A percentile compares a stretch with the other conserved stretches of the same genome.
phyloP scores from a whole-genome alignment of 2,113 vertebrate genomes.

The Perccottus glenii region DNA sequence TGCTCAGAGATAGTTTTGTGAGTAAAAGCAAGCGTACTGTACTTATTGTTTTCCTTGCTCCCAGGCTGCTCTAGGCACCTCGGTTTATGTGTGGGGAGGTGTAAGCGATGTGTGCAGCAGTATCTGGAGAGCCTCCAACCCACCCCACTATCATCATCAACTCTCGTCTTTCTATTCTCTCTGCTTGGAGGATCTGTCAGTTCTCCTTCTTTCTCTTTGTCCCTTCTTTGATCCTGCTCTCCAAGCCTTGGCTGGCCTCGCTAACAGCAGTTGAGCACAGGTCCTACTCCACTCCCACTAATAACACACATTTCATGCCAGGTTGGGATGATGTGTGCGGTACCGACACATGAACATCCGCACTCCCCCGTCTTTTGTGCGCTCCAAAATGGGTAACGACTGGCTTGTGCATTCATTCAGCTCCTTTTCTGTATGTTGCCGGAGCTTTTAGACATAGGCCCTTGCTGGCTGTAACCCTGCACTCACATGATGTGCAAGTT shows the following conservation, averaged over 20 bases:
- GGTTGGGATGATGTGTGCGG: slow-evolving; percentile 45
- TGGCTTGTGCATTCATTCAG: slow-evolving; percentile 52
- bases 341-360: slow-evolving; percentile 20
- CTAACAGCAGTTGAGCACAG: slow-evolving; percentile 75
- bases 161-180: slow-evolving; percentile 71
- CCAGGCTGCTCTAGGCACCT: slow-evolving; percentile 69
- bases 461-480: slow-evolving; percentile 44
- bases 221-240: slow-evolving; percentile 76
- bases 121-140: slow-evolving; percentile 76
- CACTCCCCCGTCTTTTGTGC: slow-evolving; percentile 44
- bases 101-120: slow-evolving; percentile 67
- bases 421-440: slow-evolving; percentile 48
- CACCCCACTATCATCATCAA: slow-evolving; percentile 59
- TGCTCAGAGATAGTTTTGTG: slow-evolving; percentile 11
- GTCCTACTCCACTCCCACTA: slow-evolving; percentile 75
- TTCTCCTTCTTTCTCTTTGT: slow-evolving; percentile 75
- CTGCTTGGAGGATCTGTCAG: slow-evolving; percentile 76
- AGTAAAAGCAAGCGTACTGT: slow-evolving; percentile 62
- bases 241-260: slow-evolving; percentile 72
- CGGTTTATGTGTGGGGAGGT: slow-evolving; percentile 44
- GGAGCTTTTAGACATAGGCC: slow-evolving; percentile 41
- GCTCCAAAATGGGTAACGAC: slow-evolving; percentile 56
- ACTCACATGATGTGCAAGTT: slow-evolving; percentile 33
- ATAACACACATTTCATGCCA: slow-evolving; percentile 64
- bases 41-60: slow-evolving; percentile 75